phyloP scores from a whole-genome alignment of 2,113 vertebrate genomes.

The Amphiprion ocellaris region DNA sequence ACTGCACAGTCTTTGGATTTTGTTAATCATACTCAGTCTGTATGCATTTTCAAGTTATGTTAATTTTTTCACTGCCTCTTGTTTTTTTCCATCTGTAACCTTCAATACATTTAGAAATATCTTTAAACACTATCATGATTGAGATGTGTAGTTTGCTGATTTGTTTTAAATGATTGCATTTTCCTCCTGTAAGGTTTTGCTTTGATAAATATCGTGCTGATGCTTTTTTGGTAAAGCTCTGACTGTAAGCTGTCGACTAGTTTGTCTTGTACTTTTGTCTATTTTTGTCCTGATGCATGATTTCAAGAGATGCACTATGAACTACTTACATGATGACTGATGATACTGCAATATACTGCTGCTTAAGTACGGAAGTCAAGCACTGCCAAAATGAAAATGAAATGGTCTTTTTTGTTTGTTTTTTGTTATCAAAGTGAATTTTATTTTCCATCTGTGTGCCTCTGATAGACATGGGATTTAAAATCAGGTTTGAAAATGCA shows the following conservation, averaged over 20 bases:
- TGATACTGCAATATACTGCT: background rate
- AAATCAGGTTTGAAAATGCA: too few relatives aligned
- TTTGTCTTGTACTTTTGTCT: conserved; percentile 29
- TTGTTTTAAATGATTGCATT: conserved; percentile 10
- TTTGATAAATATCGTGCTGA: conserved; percentile 25
- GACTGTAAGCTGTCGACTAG: conserved; percentile 19
- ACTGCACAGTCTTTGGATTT: conserved; percentile 2
- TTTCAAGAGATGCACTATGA: conserved; percentile 23
- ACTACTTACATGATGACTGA: background rate
- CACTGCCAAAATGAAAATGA: conserved; percentile 16
- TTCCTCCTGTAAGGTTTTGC: conserved; percentile 15
- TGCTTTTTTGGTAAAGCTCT: conserved; percentile 29
- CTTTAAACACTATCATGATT: conserved; percentile 16
- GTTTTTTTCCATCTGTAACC: background rate
- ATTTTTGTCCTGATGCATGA: conserved; percentile 61
- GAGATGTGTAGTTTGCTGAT: background rate
- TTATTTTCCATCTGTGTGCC: conserved; percentile 1
- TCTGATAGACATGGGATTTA: too few relatives aligned
- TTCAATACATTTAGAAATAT: conserved; percentile 5
- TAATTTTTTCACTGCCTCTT: background rate
- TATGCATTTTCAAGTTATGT: conserved; percentile 4
- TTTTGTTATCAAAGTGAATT: background rate
- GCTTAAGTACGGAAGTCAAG: conserved; percentile 9
- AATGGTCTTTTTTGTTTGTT: background rate
- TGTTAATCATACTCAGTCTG: background rate